Conservation (phyloP, 2,888 invertebrate species). For the Lasius platythorax region DNA sequence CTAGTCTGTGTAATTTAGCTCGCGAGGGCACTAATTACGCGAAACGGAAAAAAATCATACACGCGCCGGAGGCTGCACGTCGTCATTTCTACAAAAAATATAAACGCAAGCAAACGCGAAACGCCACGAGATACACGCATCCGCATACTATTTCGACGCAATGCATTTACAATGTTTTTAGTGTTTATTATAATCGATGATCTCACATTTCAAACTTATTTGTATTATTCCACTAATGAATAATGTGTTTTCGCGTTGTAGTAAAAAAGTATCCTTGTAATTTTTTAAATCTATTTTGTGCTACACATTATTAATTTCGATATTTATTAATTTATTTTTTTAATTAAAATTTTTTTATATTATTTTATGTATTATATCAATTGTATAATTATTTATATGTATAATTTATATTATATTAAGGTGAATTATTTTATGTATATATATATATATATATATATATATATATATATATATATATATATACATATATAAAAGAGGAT, state of each 20-base stretch:
- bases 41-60: constrained; percentile 6
- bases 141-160: background rate
- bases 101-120: background rate
- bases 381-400: background rate
- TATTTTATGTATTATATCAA: background rate
- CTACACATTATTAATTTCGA: background rate
- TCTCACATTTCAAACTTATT: constrained; percentile 35
- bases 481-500: no score
- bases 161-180: background rate
- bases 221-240: background rate
- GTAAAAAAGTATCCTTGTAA: background rate
- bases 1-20: constrained; percentile 27
- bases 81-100: background rate
- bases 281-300: background rate
- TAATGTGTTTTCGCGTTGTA: background rate
- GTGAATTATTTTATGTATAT: no score
- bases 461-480: no score
- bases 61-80: constrained; percentile 30
- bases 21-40: constrained; percentile 55
- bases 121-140: constrained; percentile 38
- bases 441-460: no score
- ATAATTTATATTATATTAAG: background rate
- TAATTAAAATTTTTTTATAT: background rate
- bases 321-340: background rate
- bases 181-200: constrained; percentile 28